Evolutionary conservation across 2,888 invertebrate genomes (phyloP), one percentile per base, ranked within the genome.

Genomic region (Opisthograptis luteolata): DNA sequence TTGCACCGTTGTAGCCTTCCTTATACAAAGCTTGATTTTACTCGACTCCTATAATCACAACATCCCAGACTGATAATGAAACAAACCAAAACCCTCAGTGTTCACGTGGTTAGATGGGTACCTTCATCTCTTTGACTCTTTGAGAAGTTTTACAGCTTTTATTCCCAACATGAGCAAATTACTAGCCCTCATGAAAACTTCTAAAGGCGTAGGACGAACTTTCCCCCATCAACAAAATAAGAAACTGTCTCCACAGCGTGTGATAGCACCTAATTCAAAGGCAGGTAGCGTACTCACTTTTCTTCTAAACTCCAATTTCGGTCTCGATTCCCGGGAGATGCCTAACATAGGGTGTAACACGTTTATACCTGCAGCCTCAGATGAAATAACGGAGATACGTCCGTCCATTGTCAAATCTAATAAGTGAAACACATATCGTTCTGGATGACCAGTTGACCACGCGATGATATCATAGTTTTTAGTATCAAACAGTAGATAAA

Each of bases 291-390:
- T 51, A n/a, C 44, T 15, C 44, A 51, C 44, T 37, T 44, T 45
- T 51, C 36, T 53, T 49, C 34, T 31, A 35, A 73, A 68, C 73
- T 77, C 75, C 76, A 57, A 53, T 74, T 67, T 67, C 62, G 60
- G 62, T 46, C 43, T 34, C 52, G 37, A 46, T 55, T 54, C 61
- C 61, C 55, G 14, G 3, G 50, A 35, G 50, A 36, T 9, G 22
- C 31, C 36, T 43, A 17, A 37, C 48, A 43, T 51, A 30, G 44
- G 43, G 34, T 15, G 44, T 28, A 31, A 19, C 17, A 73, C 66
- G 67, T 71, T 66, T 53, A 55, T 54, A 53, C 57, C 50, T 55
- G 60, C 36, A 31, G 27, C 13, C 31, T 30, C 14, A 13, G 17
- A 42, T 36, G 42, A 48, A 25, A 31, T 19, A 14, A 24, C 12